Percentiles rank a stretch among this genome's conserved stretches.
Conservation (phyloP, 1,140 invertebrate genomes). For the Chymomyza costata region DNA sequence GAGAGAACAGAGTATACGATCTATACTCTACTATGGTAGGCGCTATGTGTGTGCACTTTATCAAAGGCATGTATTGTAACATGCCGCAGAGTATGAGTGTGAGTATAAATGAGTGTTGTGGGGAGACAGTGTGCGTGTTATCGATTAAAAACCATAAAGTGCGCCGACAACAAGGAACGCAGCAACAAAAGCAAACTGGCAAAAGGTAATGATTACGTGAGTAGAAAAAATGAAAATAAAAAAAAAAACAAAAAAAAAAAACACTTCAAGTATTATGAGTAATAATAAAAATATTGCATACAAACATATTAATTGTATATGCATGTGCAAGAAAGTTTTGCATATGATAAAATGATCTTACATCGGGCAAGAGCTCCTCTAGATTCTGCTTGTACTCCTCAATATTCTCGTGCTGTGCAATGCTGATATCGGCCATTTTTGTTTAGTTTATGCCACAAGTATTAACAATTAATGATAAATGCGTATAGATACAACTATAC, state of each 20-base stretch:
- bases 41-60: constrained; percentile 43
- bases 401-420: constrained; percentile 57
- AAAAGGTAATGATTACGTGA: constrained; percentile 52
- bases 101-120: constrained; percentile 4
- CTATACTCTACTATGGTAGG: no score
- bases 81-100: no score
- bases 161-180: constrained; percentile 24
- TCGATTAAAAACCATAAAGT: constrained; percentile 60
- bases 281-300: constrained; percentile 28
- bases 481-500: not conserved
- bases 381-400: constrained; percentile 65
- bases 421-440: constrained; percentile 62
- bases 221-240: constrained; percentile 3
- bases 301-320: not conserved
- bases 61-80: constrained; percentile 42
- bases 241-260: not conserved
- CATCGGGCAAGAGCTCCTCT: constrained; percentile 60
- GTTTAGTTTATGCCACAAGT: constrained; percentile 8
- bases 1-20: no score
- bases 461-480: no score
- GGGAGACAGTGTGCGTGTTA: constrained; percentile 50
- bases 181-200: constrained; percentile 13
- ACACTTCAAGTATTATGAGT: constrained; percentile 24
- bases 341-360: no score
- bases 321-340: constrained; percentile 3